Conservation (phyloP, 2,113 vertebrate species). For the Gadus chalcogrammus region DNA sequence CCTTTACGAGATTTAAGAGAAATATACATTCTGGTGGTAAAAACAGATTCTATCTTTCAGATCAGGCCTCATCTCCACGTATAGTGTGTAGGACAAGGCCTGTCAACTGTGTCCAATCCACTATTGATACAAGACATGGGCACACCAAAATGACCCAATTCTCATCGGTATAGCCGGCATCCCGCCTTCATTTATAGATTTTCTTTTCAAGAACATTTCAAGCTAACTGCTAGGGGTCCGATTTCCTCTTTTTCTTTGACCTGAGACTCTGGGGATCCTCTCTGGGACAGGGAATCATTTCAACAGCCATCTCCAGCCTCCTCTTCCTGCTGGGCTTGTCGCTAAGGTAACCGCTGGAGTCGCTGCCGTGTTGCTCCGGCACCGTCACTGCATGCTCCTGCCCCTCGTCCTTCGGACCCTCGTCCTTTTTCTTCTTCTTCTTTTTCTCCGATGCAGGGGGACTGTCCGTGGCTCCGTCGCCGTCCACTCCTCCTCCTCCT, state of each 20-base stretch:
- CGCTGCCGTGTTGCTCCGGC: slow-evolving; percentile 66
- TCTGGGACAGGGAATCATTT: slow-evolving; percentile 10
- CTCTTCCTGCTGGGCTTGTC: slow-evolving; percentile 80
- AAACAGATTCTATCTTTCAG: no score
- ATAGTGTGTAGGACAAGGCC: no score
- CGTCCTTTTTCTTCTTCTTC: slow-evolving; percentile 65
- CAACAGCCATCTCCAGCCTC: slow-evolving; percentile 63
- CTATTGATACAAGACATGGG: no score
- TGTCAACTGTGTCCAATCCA: no score
- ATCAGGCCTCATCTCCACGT: no score
- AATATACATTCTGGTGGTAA: slow-evolving; percentile 11
- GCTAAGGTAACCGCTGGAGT: slow-evolving; percentile 81
- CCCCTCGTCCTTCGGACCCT: slow-evolving; percentile 51
- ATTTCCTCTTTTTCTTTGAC: slow-evolving; percentile 79
- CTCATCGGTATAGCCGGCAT: no score
- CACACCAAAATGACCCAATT: no score
- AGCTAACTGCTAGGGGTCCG: slow-evolving; percentile 23
- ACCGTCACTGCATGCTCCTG: slow-evolving; percentile 38
- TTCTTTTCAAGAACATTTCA: slow-evolving; percentile 11
- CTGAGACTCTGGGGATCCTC: slow-evolving; percentile 47
- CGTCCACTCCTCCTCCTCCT: no score
- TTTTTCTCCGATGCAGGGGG: slow-evolving; percentile 34
- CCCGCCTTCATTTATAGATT: no score
- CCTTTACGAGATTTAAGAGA: slow-evolving; percentile 31
- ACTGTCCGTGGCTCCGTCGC: neutral